Conservation (phyloP, 2,888 invertebrate genomes). For the Diaperis boleti region DNA sequence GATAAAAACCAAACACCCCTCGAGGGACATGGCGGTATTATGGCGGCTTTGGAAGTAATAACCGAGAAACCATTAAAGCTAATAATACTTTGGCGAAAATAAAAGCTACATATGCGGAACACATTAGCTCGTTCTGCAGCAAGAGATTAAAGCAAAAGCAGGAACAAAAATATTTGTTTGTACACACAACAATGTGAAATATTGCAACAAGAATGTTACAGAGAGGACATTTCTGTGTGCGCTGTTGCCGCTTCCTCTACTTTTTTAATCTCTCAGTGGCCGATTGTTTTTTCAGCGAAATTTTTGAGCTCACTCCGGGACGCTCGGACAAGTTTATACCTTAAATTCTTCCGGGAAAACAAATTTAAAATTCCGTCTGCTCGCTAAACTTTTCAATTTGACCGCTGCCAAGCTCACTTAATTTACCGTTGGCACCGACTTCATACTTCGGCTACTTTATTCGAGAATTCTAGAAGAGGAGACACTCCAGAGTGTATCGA, state of each 20-base stretch:
- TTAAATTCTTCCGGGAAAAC: conserved; percentile 36
- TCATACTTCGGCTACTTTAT: conserved; percentile 46
- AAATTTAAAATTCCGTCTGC: conserved; percentile 50
- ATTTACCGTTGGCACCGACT: conserved; percentile 51
- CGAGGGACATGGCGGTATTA: conserved; percentile 10
- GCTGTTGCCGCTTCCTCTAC: conserved; percentile 10
- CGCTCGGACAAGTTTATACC: conserved; percentile 7
- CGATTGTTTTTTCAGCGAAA: conserved; percentile 9
- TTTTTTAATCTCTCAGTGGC: conserved; percentile 21
- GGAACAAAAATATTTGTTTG: conserved; percentile 37
- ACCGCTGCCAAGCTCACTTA: conserved; percentile 48
- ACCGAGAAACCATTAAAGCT: conserved; percentile 41
- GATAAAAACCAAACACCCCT: conserved; percentile 3
- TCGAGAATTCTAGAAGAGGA: conserved; percentile 45
- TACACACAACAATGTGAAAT: conserved; percentile 37
- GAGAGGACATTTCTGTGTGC: conserved; percentile 14
- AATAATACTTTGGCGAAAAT: conserved; percentile 39
- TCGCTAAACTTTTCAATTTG: conserved; percentile 51
- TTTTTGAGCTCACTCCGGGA: conserved; percentile 1
- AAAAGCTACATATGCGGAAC: conserved; percentile 44
- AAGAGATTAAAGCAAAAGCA: conserved; percentile 42
- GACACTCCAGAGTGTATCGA: conserved; percentile 49
- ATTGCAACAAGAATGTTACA: conserved; percentile 33
- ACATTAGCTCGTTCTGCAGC: conserved; percentile 34
- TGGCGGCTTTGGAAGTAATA: conserved; percentile 27